Percentiles rank a stretch among this genome's conserved stretches.
Evolutionary conservation across 1,140 invertebrate species (phyloP).

Genomic region (Globodera ellingtonae): DNA sequence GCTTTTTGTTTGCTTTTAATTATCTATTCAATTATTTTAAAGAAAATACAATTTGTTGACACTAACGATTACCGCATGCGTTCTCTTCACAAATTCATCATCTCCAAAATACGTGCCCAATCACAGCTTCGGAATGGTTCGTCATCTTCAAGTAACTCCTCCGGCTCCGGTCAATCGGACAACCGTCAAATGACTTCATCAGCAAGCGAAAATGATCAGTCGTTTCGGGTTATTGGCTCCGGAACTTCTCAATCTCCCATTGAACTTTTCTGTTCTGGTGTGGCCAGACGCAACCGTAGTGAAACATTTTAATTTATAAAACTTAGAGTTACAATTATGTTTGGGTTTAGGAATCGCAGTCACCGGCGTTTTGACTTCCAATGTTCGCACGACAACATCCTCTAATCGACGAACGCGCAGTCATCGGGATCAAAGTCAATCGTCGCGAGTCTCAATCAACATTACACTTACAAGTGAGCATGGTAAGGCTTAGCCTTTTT

Average conservation of each 20-base stretch:
- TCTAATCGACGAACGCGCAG: not conserved
- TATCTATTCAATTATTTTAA: not conserved
- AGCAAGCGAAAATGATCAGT: not conserved
- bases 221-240: not conserved
- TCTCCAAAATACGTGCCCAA: conserved; percentile 1
- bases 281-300: not conserved
- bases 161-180: not conserved
- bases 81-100: conserved; percentile 5
- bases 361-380: not conserved
- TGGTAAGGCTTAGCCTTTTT: not conserved
- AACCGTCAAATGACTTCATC: not conserved
- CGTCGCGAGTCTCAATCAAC: not conserved
- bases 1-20: too few relatives aligned
- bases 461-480: not conserved
- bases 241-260: conserved; percentile 6
- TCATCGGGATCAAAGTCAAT: not conserved
- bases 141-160: conserved; percentile 2
- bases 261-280: not conserved
- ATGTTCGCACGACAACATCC: not conserved
- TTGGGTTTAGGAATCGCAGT: not conserved
- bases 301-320: not conserved
- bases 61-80: not conserved
- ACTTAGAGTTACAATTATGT: not conserved
- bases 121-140: not conserved
- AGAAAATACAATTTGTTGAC: conserved; percentile 18